Base-by-base conservation (phyloP, 2,797 vertebrate genomes). In the Sebastes paucispinis region DNA sequence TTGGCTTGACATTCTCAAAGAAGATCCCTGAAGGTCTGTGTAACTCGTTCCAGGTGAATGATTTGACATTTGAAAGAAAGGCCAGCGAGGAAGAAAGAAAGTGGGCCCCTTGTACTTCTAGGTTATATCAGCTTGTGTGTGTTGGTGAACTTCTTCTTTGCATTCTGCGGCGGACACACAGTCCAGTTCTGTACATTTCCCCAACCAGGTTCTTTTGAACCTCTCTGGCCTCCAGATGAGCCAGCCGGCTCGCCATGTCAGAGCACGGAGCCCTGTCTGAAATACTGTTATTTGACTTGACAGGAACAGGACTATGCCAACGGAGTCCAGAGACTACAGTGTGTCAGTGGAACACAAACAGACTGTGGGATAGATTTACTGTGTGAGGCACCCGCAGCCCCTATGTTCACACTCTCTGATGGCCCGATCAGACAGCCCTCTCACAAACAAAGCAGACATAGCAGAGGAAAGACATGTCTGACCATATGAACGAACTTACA, bases 61-160 rank as follows among this genome's bases (percentile, higher is more conserved):
- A 89, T 85, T 87, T 95, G 93, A 94, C 94, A 95, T 95, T 95
- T 95, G 87, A 77, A 83, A 81, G 91, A 93, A 94, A 94, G 90
- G 91, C 89, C 92, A 93, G 81, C 39, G 12, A 73, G 80, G 85
- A 52, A 79, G 36, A 50, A 78, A 89, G 18, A 52, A 20, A 88
- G 75, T 83, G 82, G 75, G 76, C 88, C 70, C 16, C 75, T 86
- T 20, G 47, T 20, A 77, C 75, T 87, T 75, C 75, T 25, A 62
- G 77, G 84, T 81, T 80, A 77, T 83, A 58, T 25, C 3, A 77
- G 84, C 57, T 69, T 36, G 59, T 34, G 78, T 36, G 76, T 63
- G 80, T 52, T 36, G 55, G 50, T 60, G 59, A 85, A 75, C 83
- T 65, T 77, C 70, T 75, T 69, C 65, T 79, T 72, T 84, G 86